Conservation (phyloP, 1,140 invertebrate species). For the Drosophila leontia region DNA sequence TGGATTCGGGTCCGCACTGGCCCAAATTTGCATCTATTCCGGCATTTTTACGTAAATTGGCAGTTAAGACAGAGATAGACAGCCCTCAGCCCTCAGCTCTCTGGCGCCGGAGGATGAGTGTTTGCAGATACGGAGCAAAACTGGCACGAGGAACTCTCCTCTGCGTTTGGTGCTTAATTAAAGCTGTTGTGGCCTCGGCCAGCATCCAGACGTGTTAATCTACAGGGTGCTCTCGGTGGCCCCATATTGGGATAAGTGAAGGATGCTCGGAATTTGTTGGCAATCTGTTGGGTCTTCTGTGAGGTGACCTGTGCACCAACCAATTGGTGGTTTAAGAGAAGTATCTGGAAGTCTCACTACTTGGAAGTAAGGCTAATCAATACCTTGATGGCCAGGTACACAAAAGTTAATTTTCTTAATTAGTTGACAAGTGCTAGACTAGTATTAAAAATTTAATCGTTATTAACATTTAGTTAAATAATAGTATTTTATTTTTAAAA, state of each 20-base stretch:
- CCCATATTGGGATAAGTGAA: slow-evolving; percentile 11
- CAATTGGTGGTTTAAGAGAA: not conserved
- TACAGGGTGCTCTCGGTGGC: slow-evolving; percentile 18
- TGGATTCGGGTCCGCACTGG: slow-evolving; percentile 12
- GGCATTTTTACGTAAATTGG: slow-evolving; percentile 74
- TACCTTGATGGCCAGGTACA: not conserved
- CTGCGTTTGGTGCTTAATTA: slow-evolving; percentile 40
- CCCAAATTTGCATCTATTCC: slow-evolving; percentile 56
- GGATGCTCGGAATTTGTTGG: slow-evolving; percentile 25
- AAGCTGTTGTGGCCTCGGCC: slow-evolving; percentile 38
- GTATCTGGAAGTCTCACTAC: not conserved
- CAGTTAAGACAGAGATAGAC: slow-evolving; percentile 60
- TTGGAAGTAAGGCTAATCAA: not conserved
- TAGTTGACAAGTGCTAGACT: no score
- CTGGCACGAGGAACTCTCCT: slow-evolving; percentile 19
- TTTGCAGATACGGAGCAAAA: not conserved
- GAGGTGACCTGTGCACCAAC: not conserved
- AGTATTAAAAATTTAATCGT: no score
- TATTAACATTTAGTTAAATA: not conserved
- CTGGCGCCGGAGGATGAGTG: slow-evolving; percentile 19
- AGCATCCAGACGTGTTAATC: slow-evolving; percentile 33
- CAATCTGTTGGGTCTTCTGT: slow-evolving; percentile 21
- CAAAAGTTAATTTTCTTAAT: not conserved
- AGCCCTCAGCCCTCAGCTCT: slow-evolving; percentile 22
- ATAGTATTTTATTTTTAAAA: not conserved